Conservation (phyloP, 2,797 vertebrate species). For the Danionella dracula region DNA sequence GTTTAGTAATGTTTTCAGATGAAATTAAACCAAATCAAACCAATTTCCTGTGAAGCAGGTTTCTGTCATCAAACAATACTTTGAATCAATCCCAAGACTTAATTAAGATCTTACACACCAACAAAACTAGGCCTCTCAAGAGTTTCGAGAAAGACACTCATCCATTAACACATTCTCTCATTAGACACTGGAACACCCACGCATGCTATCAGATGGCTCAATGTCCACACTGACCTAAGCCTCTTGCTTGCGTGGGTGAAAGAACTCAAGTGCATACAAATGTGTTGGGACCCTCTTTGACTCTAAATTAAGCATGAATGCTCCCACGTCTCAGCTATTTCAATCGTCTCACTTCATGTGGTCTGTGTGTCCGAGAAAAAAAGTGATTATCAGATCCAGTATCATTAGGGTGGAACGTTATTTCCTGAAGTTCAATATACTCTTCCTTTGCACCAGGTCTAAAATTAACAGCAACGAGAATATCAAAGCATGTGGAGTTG, state of each 20-base stretch:
- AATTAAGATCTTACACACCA: constrained; percentile 23
- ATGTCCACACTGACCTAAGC: constrained; percentile 30
- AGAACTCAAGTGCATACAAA: not conserved
- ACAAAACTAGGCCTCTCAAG: constrained; percentile 21
- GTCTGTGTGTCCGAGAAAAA: not conserved
- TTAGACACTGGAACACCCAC: constrained; percentile 55
- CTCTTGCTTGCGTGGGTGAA: not conserved
- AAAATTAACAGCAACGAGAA: constrained; percentile 18
- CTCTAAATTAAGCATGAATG: constrained; percentile 5
- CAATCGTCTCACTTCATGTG: constrained; percentile 9
- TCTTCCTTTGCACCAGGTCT: not conserved
- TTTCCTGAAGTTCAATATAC: constrained; percentile 9
- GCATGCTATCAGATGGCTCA: constrained; percentile 47
- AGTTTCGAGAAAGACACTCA: constrained; percentile 20
- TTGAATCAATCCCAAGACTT: not conserved
- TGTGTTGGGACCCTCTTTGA: constrained; percentile 4
- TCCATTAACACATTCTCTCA: constrained; percentile 55
- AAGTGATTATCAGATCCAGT: constrained; percentile 5
- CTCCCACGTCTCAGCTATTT: not conserved
- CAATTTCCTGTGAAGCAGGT: not conserved
- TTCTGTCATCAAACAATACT: too few relatives aligned
- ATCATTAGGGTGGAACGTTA: not conserved
- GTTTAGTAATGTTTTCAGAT: constrained; percentile 18
- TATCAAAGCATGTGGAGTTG: not conserved
- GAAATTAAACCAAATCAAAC: not conserved